phyloP scores from a whole-genome alignment of 1,140 invertebrate genomes.

The Gryon sp. region DNA sequence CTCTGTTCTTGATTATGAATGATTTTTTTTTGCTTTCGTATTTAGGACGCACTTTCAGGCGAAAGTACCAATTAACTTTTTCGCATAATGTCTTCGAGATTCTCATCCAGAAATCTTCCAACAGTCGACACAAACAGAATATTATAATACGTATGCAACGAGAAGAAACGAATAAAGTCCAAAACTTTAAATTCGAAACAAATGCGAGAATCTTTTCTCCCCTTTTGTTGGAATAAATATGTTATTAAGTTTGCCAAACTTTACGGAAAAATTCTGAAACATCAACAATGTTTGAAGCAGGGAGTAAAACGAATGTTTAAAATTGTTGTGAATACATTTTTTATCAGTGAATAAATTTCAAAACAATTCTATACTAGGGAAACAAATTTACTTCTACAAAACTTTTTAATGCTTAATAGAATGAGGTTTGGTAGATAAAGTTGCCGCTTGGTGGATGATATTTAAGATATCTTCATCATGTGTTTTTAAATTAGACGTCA shows the following conservation, averaged over 20 bases:
- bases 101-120: slow-evolving; percentile 31
- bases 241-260: slow-evolving; percentile 46
- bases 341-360: slow-evolving; percentile 29
- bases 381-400: no score
- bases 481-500: slow-evolving; percentile 16
- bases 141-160: slow-evolving; percentile 46
- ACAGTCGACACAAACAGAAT: slow-evolving; percentile 40
- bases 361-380: no score
- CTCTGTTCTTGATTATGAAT: slow-evolving; percentile 51
- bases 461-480: slow-evolving; percentile 48
- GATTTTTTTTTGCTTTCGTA: slow-evolving; percentile 49
- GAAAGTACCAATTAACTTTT: slow-evolving; percentile 60
- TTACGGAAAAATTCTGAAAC: slow-evolving; percentile 27
- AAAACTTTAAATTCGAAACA: slow-evolving; percentile 56
- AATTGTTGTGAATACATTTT: slow-evolving; percentile 45
- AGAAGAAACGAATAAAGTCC: slow-evolving; percentile 33
- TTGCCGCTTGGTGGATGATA: no score
- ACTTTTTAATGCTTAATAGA: slow-evolving; percentile 28
- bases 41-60: slow-evolving; percentile 38
- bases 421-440: no score
- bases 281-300: slow-evolving; percentile 13
- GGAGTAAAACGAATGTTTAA: slow-evolving; percentile 41
- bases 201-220: slow-evolving; percentile 21
- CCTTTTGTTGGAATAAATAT: slow-evolving; percentile 41
- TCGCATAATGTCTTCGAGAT: slow-evolving; percentile 54